Base-by-base conservation (phyloP, 2,113 vertebrate genomes). In the Amphiprion percula region DNA sequence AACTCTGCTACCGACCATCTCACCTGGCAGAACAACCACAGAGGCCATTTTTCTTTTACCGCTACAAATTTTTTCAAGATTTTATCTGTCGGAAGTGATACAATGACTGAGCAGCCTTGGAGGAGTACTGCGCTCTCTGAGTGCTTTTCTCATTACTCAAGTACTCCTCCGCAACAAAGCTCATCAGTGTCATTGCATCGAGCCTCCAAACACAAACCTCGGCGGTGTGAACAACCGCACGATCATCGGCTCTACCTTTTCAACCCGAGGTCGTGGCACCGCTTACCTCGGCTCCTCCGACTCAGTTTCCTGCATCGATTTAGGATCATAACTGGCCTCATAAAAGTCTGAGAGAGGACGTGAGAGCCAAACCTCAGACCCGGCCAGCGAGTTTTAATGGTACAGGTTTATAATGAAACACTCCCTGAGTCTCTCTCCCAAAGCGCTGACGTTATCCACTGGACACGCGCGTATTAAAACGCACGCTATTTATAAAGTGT, bases 371-470 rank as follows among this genome's bases (percentile, higher is more conserved):
- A 88, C 74, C 15, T 75, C 86, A 64, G 85, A 79, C 79, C 65
- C 68, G 78, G 87, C 88, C 84, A 93, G 88, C 86, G 69, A 77
- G 79, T 86, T 93, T 90, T 90, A 94, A 88, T 93, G 89, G 80
- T 88, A 90, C 90, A 83, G 90, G 90, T 90, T 93, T 92, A 91
- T 93, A 94, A 94, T 95, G 92, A 93, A 94, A 94, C 92, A 93
- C 94, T 93, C 91, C 80, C 88, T 79, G 88, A 90, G 90, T 70
- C 88, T 62, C 83, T 85, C 88, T 93, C 89, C 89, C 90, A 92
- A 84, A 90, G 90, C 90, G 71, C 91, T 94, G 93, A 94, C 91
- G 88, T 93, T 87, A 94, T 93, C 81, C 89, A 79, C 90, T 87
- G 88, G 87, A 93, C 94, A 90, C 89, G 87, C 66, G 69, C 83